Conservation (phyloP, 1,140 invertebrate species). For the Brachionus asplanchnoidis region DNA sequence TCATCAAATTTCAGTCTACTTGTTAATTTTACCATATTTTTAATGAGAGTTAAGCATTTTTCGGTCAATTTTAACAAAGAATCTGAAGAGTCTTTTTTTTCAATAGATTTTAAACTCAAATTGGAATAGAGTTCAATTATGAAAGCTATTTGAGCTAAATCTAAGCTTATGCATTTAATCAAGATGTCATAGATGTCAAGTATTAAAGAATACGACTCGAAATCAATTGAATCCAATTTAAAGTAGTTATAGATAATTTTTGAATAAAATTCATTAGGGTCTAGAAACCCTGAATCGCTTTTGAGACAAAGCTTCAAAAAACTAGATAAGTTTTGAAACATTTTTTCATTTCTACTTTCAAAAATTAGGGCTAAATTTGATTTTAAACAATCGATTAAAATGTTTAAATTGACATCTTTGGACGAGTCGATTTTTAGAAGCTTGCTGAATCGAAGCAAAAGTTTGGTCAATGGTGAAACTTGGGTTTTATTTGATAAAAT, state of each 20-base stretch:
- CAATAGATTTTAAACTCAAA: not conserved
- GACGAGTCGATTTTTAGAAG: not conserved
- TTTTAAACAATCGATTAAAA: not conserved
- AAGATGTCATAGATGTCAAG: not conserved
- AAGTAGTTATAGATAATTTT: not conserved
- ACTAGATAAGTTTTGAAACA: not conserved
- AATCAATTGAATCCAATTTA: not conserved
- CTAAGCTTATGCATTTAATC: not conserved
- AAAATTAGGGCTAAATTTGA: not conserved
- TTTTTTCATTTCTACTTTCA: not conserved
- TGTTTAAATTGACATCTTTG: not conserved
- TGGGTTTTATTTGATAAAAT: constrained; percentile 8
- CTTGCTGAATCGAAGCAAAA: not conserved
- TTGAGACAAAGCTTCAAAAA: not conserved
- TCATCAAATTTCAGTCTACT: not conserved
- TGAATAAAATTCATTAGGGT: not conserved
- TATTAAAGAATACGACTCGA: not conserved
- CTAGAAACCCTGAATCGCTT: not conserved
- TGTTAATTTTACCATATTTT: not conserved
- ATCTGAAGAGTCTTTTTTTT: not conserved
- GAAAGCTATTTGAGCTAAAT: not conserved
- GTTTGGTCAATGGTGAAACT: not conserved
- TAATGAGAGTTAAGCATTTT: not conserved
- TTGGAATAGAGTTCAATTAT: not conserved
- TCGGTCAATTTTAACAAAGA: not conserved